These are phyloP conservation scores for Crotalus tigris DNA, from an alignment of 2,113 vertebrate species.

Conservation along the genomic window DNA sequence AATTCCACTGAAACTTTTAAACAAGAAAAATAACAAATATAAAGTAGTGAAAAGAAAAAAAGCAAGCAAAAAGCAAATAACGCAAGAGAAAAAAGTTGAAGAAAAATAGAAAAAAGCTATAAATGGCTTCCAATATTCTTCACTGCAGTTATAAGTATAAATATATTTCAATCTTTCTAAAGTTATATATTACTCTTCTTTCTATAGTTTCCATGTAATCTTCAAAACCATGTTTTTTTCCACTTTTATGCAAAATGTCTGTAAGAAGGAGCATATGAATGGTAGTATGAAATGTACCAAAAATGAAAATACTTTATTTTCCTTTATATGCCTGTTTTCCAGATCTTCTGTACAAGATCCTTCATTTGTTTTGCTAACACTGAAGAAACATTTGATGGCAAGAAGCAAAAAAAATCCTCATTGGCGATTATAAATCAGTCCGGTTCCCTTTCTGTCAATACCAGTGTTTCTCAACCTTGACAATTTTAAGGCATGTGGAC, in stretches of 20 bases:
- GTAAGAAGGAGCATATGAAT: neutral
- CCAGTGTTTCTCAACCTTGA: too few relatives aligned
- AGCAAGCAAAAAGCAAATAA: neutral
- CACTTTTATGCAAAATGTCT: neutral
- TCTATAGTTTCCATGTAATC: neutral
- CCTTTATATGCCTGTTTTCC: neutral
- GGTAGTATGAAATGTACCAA: neutral
- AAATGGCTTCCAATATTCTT: neutral
- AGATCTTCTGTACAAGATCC: neutral
- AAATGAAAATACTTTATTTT: neutral
- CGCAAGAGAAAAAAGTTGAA: neutral
- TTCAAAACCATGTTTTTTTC: neutral
- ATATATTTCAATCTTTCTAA: neutral
- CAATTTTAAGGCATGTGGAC: too few relatives aligned
- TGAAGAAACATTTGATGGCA: neutral
- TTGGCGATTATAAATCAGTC: neutral
- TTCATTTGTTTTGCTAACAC: neutral
- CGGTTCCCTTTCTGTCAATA: neutral
- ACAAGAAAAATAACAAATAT: neutral
- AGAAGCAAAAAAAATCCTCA: neutral
- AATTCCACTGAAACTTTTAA: neutral
- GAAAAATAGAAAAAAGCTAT: neutral
- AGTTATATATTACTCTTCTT: neutral
- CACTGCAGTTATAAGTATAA: neutral
- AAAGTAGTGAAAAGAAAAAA: neutral